A percentile compares a stretch with the other conserved stretches of the same genome.
phyloP scores from a whole-genome alignment of 2,113 vertebrate species.

The Tragulus kanchil region DNA sequence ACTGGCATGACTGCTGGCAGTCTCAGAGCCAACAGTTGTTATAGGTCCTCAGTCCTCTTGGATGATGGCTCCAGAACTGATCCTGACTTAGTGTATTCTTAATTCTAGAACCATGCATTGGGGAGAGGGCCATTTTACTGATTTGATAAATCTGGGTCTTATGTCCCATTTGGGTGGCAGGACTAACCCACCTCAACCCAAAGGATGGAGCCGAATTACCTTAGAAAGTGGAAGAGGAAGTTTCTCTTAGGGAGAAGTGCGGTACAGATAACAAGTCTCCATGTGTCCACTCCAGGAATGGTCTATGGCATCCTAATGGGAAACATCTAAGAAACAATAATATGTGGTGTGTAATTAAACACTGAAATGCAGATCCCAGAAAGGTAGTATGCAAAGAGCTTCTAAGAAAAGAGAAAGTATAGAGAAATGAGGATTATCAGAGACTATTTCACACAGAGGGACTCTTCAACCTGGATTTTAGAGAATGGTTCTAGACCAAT shows the following conservation, averaged over 20 bases:
- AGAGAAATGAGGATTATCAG: neutral
- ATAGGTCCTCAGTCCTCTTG: neutral
- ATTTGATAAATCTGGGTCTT: neutral
- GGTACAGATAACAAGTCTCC: neutral
- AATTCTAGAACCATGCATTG: neutral
- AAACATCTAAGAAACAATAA: neutral
- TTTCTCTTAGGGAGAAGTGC: neutral
- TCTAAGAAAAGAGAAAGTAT: neutral
- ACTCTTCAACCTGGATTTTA: conserved; percentile 1
- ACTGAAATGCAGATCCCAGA: neutral
- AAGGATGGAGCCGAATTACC: neutral
- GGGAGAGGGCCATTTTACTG: neutral
- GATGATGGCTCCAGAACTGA: neutral
- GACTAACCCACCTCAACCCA: neutral
- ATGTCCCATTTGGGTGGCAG: neutral
- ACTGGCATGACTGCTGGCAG: neutral
- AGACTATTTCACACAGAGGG: neutral
- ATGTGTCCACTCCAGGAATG: neutral
- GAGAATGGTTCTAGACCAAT: neutral
- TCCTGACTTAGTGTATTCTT: neutral
- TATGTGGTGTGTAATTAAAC: neutral
- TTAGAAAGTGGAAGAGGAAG: neutral
- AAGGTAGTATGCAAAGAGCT: neutral
- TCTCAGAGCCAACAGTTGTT: neutral
- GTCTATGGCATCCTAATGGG: neutral